Evolutionary conservation across 2,888 invertebrate species (phyloP), one percentile per base, ranked within the genome.

Genomic region (Stegophylla sp.): DNA sequence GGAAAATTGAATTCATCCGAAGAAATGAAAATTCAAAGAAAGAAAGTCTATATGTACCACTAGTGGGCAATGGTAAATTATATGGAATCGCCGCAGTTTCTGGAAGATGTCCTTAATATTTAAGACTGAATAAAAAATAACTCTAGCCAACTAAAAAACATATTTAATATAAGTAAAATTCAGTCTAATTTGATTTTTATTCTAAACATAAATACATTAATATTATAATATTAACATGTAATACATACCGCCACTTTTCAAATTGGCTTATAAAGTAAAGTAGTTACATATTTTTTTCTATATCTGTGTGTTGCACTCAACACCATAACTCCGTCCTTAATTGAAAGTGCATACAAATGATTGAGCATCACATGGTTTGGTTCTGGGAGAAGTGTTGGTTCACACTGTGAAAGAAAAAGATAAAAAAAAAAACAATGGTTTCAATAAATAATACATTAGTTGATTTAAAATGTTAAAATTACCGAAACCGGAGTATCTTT

Each of bases 361-460:
- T 99, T 99, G 86, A 99, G 89, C 99, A 99, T 99, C 41, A 99
- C 99, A 87, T 99, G 99, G 87, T 98, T 98, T 72, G 99, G 99
- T 88, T 99, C 98, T n/a, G 99, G 99, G 85, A 99, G 88, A 85
- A 99, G 89, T 71, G 98, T 98, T 72, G 99, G 99, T 87, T 99
- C 99, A 88, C 98, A 98, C 95, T 97, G 88, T 43, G 79, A 34
- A 81, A 20, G 23, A 0, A 41, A 53, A 34, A n/a, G n/a, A n/a
- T n/a, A n/a, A n/a, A n/a, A n/a, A n/a, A n/a, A n/a, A n/a, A n/a
- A n/a, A n/a, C n/a, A n/a, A n/a, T n/a, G n/a, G n/a, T 79, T 81
- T 10, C 51, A 48, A 28, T 28, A 56, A 56, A 34, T 41, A 51
- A 26, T 66, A 17, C 28, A 41, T 59, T 23, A n/a, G n/a, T 53